Evolutionary conservation across 1,140 invertebrate species (phyloP).

Genomic region (Drosophila erecta): DNA sequence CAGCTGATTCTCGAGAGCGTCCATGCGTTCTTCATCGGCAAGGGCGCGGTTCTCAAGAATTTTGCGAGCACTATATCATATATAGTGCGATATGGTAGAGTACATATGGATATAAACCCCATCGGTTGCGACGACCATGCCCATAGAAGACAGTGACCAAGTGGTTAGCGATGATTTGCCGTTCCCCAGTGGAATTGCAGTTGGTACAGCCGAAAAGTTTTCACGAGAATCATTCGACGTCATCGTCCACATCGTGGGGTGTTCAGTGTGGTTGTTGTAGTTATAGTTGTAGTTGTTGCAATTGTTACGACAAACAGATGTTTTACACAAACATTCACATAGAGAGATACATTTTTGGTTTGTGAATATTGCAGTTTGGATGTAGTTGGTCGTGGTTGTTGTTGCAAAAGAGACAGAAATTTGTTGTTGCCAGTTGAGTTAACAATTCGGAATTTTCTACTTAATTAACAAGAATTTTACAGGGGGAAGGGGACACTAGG

Average conservation of each 20-base stretch:
- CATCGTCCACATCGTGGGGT: constrained; percentile 73
- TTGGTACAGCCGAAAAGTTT: constrained; percentile 69
- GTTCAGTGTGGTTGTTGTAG: constrained; percentile 50
- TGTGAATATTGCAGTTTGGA: constrained; percentile 29
- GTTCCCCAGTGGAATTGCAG: constrained; percentile 37
- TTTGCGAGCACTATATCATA: constrained; percentile 95
- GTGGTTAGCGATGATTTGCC: constrained; percentile 79
- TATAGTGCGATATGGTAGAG: constrained; percentile 18
- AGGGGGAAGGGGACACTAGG: constrained; percentile 14
- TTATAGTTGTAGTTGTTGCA: constrained; percentile 50
- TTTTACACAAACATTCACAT: constrained; percentile 50
- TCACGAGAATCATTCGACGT: constrained; percentile 72
- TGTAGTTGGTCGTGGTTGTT: constrained; percentile 34
- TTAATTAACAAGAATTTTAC: constrained; percentile 50
- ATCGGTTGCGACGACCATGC: constrained; percentile 61
- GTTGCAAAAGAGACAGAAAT: constrained; percentile 72
- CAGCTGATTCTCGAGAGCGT: constrained; percentile 98
- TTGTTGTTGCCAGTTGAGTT: constrained; percentile 73
- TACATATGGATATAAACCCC: constrained; percentile 11
- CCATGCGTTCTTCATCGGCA: constrained; percentile 99
- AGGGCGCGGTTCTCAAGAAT: constrained; percentile 99
- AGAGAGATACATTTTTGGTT: constrained; percentile 35
- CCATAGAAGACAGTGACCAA: constrained; percentile 84
- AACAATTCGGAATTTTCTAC: constrained; percentile 50
- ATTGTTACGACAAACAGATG: constrained; percentile 72